These are phyloP conservation scores for Phymastichus coffea DNA, from an alignment of 1,140 invertebrate genomes.

Conservation along the genomic window DNA sequence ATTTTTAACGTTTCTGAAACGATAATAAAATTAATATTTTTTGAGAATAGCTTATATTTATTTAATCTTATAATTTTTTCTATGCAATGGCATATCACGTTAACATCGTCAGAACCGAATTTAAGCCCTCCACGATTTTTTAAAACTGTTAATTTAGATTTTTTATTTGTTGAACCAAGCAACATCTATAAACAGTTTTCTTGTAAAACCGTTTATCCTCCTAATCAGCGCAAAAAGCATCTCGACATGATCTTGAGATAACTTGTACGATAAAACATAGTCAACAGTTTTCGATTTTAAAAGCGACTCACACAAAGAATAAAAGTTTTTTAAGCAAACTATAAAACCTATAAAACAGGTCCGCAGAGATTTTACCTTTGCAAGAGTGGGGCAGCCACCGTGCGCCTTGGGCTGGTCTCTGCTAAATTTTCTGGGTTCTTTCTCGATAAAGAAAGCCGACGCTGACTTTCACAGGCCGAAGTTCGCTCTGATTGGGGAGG, in stretches of 20 bases:
- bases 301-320: neutral
- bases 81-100: too few species aligned
- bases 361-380: neutral
- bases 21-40: too few species aligned
- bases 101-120: neutral
- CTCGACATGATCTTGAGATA: neutral
- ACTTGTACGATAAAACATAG: neutral
- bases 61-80: too few species aligned
- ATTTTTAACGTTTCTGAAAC: neutral
- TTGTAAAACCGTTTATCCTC: neutral
- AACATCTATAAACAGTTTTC: neutral
- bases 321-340: neutral
- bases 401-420: too few species aligned
- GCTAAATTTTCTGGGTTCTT: too few species aligned
- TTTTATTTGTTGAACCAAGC: neutral
- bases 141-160: neutral
- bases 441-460: too few species aligned
- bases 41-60: too few species aligned
- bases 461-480: too few species aligned
- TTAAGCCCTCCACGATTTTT: neutral
- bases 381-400: too few species aligned
- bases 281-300: neutral
- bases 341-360: neutral
- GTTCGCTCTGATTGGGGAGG: too few species aligned
- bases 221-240: neutral